Base-by-base conservation (phyloP, 2,888 invertebrate species). In the Zygaena filipendulae region DNA sequence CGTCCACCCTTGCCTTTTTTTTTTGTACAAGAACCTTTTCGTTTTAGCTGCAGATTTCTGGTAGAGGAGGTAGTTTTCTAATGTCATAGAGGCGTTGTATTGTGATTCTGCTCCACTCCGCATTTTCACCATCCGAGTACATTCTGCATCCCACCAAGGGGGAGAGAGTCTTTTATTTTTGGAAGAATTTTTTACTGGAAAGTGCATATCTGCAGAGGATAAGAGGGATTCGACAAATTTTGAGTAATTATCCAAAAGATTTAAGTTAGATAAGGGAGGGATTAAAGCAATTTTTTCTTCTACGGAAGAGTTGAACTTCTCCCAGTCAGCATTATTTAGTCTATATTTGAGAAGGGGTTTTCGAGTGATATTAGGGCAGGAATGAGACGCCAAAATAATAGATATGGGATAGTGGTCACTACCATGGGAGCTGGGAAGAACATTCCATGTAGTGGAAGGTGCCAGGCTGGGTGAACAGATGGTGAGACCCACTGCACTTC, bases 401-500 rank as follows among this genome's bases (percentile, higher is more conserved):
- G 37, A 0, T n/a, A 40, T 45, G 6, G 38, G 39, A 10, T 33
- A 42, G 19, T 45, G 39, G 20, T 45, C 42, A 24, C n/a, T n/a
- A n/a, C n/a, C n/a, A n/a, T n/a, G n/a, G n/a, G n/a, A n/a, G n/a
- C n/a, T n/a, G n/a, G n/a, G n/a, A n/a, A n/a, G n/a, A n/a, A n/a
- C n/a, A n/a, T n/a, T n/a, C n/a, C n/a, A n/a, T n/a, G n/a, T n/a
- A 8, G 4, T 26, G 13, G 1, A 41, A 27, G 8, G 24, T 16
- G 11, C 23, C 36, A 13, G 30, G 32, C 2, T 29, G 2, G 3
- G 11, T 2, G 42, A 40, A 11, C 32, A 37, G 2, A 39, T 10
- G 3, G 44, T 20, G 4, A 49, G 18, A 5, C 48, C 50, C 2
- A 45, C 43, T 4, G 37, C 38, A 18, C 45, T 43, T n/a, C 32